These are phyloP conservation scores for Ormia ochracea DNA, from an alignment of 2,888 invertebrate genomes.

Conservation along the genomic window DNA sequence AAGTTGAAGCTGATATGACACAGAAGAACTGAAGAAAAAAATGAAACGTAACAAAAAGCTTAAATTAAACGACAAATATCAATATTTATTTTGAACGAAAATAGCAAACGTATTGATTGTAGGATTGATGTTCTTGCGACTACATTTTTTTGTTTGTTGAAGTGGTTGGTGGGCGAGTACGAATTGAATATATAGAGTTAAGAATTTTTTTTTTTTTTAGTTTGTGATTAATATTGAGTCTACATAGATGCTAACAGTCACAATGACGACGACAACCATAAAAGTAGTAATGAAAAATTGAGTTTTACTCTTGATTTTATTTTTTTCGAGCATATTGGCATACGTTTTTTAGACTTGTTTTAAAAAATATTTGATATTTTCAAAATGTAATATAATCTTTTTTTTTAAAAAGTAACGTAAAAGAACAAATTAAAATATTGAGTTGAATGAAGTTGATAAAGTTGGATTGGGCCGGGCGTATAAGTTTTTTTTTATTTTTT, in stretches of 20 bases:
- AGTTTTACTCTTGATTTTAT: conserved; percentile 53
- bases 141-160: conserved; percentile 40
- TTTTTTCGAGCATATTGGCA: conserved; percentile 31
- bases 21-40: neutral
- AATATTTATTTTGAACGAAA: conserved; percentile 52
- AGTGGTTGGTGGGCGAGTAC: conserved; percentile 59
- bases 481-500: neutral
- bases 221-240: conserved; percentile 63
- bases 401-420: conserved; percentile 10
- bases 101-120: conserved; percentile 56
- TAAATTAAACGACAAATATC: conserved; percentile 41
- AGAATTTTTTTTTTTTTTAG: conserved; percentile 48
- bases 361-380: conserved; percentile 41
- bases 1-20: conserved; percentile 9
- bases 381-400: conserved; percentile 1
- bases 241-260: conserved; percentile 70
- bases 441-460: conserved; percentile 56
- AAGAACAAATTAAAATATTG: conserved; percentile 54
- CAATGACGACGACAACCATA: conserved; percentile 67
- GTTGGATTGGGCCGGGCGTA: conserved; percentile 14
- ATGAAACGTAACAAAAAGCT: conserved; percentile 1
- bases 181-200: conserved; percentile 59
- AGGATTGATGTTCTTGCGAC: conserved; percentile 48
- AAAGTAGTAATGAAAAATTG: conserved; percentile 71
- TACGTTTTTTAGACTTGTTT: conserved; percentile 42